A percentile compares a stretch with the other conserved stretches of the same genome.
Evolutionary conservation across 2,113 vertebrate genomes (phyloP).

Genomic region (Siniperca knerii): DNA sequence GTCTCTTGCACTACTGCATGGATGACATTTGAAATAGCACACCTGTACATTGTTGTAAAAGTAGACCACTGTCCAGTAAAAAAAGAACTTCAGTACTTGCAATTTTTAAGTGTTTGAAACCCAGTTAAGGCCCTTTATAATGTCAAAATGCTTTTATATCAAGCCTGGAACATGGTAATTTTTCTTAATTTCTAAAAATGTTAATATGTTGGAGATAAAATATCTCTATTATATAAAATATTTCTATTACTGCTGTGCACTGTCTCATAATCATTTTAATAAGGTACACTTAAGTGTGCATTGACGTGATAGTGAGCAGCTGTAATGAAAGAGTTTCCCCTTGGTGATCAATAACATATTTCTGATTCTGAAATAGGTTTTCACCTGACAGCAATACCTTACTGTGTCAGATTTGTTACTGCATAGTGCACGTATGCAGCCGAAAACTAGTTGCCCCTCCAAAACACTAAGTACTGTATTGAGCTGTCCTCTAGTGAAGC

Average conservation of each 20-base stretch:
- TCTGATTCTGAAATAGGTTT: not conserved
- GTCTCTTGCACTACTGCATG: no score
- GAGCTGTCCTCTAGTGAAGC: constrained; percentile 42
- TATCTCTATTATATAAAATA: no score
- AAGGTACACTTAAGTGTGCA: no score
- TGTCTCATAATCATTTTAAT: no score
- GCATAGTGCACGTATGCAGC: constrained; percentile 13
- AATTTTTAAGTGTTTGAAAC: not conserved
- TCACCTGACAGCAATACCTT: not conserved
- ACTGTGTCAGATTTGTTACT: constrained; percentile 18
- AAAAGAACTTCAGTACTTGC: not conserved
- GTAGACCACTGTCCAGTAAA: not conserved
- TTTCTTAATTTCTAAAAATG: not conserved
- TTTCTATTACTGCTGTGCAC: no score
- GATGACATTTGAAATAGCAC: not conserved
- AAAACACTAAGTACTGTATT: constrained; percentile 17
- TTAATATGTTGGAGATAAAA: not conserved
- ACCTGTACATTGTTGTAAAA: not conserved
- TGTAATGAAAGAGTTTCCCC: no score
- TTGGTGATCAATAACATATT: no score
- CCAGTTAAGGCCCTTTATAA: not conserved
- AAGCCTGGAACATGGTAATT: not conserved
- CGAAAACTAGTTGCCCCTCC: constrained; percentile 16
- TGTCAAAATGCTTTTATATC: not conserved
- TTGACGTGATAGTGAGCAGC: no score